Conservation (phyloP, 2,113 vertebrate genomes). For the Falcunculus frontatus region DNA sequence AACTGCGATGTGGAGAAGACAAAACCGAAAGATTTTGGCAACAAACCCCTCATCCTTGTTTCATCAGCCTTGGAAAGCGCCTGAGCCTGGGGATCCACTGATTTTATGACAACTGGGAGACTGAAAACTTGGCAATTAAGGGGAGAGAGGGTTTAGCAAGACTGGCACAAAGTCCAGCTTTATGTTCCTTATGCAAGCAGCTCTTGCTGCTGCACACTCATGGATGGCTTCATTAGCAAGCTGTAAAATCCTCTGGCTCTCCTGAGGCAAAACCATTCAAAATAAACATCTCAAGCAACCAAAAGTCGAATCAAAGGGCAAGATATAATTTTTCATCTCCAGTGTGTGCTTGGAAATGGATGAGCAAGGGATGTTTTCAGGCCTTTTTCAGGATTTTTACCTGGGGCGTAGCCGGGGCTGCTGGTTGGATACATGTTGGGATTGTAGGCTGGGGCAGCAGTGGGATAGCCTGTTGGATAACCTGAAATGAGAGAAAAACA, state of each 20-base stretch:
- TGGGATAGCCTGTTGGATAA: conserved; percentile 92
- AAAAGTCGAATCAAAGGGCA: rapidly evolving
- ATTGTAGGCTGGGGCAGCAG: conserved; percentile 92
- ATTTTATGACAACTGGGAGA: background rate
- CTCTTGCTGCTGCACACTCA: background rate
- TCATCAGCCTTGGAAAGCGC: background rate
- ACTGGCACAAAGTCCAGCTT: background rate
- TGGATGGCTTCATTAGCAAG: background rate
- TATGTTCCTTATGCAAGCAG: background rate
- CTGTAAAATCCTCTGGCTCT: background rate
- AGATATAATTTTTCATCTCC: background rate
- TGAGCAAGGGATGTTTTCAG: background rate
- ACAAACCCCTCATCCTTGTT: background rate
- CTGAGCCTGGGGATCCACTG: background rate
- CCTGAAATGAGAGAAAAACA: conserved; percentile 70
- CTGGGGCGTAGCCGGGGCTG: conserved; percentile 95
- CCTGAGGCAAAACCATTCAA: background rate
- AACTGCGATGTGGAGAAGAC: background rate
- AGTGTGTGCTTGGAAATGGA: background rate
- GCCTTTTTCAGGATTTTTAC: conserved; percentile 52
- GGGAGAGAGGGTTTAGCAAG: background rate
- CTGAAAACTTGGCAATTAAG: background rate
- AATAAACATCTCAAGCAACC: background rate
- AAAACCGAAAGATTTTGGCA: background rate
- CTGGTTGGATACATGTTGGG: conserved; percentile 94